Evolutionary conservation across 2,797 vertebrate genomes (phyloP), one percentile per base, ranked within the genome.

Genomic region (Monodelphis domestica): DNA sequence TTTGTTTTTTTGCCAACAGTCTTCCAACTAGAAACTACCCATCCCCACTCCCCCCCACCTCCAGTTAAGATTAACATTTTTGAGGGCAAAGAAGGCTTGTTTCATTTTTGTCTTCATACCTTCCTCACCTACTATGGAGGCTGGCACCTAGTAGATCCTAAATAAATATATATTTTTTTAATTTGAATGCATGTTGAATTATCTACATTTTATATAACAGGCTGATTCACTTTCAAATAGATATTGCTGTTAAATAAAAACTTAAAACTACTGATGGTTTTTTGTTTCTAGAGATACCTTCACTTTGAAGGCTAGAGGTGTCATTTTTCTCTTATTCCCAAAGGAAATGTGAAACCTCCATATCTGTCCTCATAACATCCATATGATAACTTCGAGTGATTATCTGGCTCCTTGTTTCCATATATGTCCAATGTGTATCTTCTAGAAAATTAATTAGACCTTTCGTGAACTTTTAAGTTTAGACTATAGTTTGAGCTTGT

Each of bases 391-490:
- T 26, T 33, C 30, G 28, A 88, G 51, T 88, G 50, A 52, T 15
- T 17, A 33, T 52, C 52, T 0, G 4, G 57, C 54, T 59, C 59
- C 26, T 87, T 56, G 54, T 91, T 94, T 78, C 38, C 70, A 51
- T 95, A 59, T 87, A 38, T 50, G 59, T 9, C 38, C 87, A 51
- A 95, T 91, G 51, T 0, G 0, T 14, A 91, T 91, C 63, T 9
- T 89, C 94, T 94, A 15, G 92, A 93, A 96, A 96, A 55, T 91
- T 78, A 92, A 96, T 95, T 91, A 89, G 52, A 30, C 53, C 38
- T 92, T 91, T 91, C 52, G 96, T 59, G 89, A 59, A 96, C 57
- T 97, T 96, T 95, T 96, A 97, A 96, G 90, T 96, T 91, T 89
- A 89, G 56, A 70, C 56, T 52, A 70, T 45, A 4, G 29, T 94